These are phyloP conservation scores for Lochmaea capreae DNA, from an alignment of 2,888 invertebrate genomes.

Conservation along the genomic window DNA sequence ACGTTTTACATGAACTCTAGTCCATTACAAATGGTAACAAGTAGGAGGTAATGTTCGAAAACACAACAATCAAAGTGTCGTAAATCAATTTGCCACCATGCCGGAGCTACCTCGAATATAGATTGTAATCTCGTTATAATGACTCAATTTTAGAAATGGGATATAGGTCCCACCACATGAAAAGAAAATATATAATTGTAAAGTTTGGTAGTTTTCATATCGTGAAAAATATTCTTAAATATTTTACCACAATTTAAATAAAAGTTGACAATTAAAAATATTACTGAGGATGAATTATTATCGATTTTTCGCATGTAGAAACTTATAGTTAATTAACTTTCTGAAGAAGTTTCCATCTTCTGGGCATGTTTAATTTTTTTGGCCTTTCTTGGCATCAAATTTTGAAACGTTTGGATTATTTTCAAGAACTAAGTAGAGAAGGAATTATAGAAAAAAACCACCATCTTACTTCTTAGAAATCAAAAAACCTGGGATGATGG, in stretches of 20 bases:
- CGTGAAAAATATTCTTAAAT: neutral
- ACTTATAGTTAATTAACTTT: too few species aligned
- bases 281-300: too few species aligned
- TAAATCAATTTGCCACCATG: slow-evolving; percentile 34
- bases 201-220: slow-evolving; percentile 4
- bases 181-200: slow-evolving; percentile 5
- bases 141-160: slow-evolving; percentile 29
- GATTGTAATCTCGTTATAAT: slow-evolving; percentile 41
- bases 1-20: too few species aligned
- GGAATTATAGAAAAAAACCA: too few species aligned
- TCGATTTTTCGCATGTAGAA: too few species aligned
- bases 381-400: too few species aligned
- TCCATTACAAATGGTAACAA: slow-evolving; percentile 3
- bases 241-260: neutral
- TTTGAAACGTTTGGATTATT: too few species aligned
- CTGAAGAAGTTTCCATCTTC: too few species aligned
- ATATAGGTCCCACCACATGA: slow-evolving; percentile 12
- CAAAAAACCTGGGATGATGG: too few species aligned
- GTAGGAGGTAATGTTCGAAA: slow-evolving; percentile 27
- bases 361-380: too few species aligned
- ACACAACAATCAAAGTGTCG: slow-evolving; percentile 33
- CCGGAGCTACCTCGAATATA: slow-evolving; percentile 33
- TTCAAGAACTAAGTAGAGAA: too few species aligned
- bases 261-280: neutral
- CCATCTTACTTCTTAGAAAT: too few species aligned